Conservation (phyloP, 2,113 vertebrate genomes). For the Enhydra lutris region DNA sequence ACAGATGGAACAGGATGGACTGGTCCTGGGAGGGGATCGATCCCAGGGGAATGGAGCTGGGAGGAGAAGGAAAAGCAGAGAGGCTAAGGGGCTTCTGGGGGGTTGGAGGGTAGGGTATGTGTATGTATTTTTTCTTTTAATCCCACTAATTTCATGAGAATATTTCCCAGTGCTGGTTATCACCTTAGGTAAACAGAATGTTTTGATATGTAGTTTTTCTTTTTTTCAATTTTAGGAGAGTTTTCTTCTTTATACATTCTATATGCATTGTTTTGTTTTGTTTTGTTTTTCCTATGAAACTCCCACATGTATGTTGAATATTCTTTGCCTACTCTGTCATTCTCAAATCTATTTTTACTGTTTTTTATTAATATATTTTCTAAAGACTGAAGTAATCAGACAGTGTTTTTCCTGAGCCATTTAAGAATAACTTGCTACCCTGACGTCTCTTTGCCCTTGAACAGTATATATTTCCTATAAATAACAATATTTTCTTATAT, state of each 20-base stretch:
- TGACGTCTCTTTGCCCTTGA: background rate
- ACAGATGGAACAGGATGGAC: constrained; percentile 80
- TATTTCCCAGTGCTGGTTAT: background rate
- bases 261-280: background rate
- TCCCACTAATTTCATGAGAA: background rate
- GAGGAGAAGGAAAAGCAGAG: background rate
- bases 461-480: background rate
- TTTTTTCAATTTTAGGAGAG: background rate
- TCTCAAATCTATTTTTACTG: background rate
- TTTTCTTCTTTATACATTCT: background rate
- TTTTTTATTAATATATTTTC: background rate
- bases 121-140: background rate
- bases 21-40: constrained; percentile 69
- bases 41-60: background rate
- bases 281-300: background rate
- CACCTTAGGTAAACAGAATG: background rate
- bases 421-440: background rate
- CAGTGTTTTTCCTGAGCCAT: background rate
- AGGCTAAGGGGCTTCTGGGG: background rate
- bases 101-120: background rate
- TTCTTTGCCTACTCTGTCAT: background rate
- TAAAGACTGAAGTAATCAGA: background rate
- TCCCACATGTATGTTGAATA: background rate
- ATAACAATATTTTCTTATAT: background rate
- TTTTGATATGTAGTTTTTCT: background rate